Evolutionary conservation across 2,113 vertebrate species (phyloP).

Genomic region (Eonycteris spelaea): DNA sequence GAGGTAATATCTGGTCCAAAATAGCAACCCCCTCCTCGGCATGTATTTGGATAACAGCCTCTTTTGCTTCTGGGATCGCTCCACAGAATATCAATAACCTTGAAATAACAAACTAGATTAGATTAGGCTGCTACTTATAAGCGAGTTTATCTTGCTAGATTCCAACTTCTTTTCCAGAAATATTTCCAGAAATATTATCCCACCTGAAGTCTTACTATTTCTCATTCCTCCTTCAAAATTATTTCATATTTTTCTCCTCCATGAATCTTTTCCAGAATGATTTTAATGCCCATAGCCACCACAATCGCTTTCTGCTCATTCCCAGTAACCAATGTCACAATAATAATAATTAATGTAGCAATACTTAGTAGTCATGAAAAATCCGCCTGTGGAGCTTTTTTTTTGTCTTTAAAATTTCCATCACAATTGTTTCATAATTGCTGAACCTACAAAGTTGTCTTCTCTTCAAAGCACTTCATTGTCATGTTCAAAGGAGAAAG

Average conservation of each 20-base stretch:
- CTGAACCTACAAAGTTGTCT: slow-evolving; percentile 41
- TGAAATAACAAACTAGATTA: slow-evolving; percentile 63
- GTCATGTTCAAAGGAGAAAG: slow-evolving; percentile 59
- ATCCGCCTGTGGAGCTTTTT: slow-evolving; percentile 43
- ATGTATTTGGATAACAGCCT: slow-evolving; percentile 91
- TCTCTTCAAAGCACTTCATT: slow-evolving; percentile 33
- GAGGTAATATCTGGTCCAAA: slow-evolving; percentile 94
- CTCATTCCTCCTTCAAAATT: slow-evolving; percentile 29
- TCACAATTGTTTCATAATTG: not conserved
- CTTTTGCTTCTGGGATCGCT: slow-evolving; percentile 92
- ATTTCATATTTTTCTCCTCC: not conserved
- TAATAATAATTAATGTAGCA: not conserved
- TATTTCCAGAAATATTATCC: not conserved
- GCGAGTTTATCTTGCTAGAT: slow-evolving; percentile 12
- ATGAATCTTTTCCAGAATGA: not conserved
- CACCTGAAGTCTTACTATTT: not conserved
- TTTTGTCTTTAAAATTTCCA: slow-evolving; percentile 34
- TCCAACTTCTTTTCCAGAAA: slow-evolving; percentile 37
- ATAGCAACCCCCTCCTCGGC: slow-evolving; percentile 95
- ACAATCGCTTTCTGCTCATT: not conserved
- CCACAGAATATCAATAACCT: slow-evolving; percentile 95
- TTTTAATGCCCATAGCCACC: not conserved
- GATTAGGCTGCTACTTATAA: slow-evolving; percentile 35
- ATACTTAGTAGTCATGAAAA: slow-evolving; percentile 60
- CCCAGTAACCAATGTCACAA: not conserved